Percentiles rank a stretch among this genome's conserved stretches.
These are phyloP conservation scores for Cylindroiulus punctatus DNA, from an alignment of 2,888 invertebrate species.

Conservation along the genomic window DNA sequence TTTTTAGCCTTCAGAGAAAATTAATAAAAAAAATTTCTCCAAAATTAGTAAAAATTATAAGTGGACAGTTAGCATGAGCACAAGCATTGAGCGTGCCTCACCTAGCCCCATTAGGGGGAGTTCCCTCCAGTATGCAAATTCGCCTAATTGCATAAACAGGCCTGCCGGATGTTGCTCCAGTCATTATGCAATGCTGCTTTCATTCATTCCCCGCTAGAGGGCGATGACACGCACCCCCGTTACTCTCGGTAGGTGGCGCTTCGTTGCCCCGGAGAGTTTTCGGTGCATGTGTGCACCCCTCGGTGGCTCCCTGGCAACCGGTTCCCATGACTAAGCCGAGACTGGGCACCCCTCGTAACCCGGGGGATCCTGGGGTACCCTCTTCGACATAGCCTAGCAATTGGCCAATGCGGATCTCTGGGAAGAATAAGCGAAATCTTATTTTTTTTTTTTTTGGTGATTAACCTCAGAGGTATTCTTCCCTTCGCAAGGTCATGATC, in stretches of 20 bases:
- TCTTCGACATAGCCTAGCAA: background rate
- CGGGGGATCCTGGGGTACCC: background rate
- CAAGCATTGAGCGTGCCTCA: no score
- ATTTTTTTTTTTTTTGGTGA: slow-evolving; percentile 5
- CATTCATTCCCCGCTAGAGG: background rate
- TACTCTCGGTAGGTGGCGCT: slow-evolving; percentile 31
- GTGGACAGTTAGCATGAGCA: no score
- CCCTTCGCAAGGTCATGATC: background rate
- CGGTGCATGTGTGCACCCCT: background rate
- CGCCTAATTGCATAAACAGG: slow-evolving; percentile 5
- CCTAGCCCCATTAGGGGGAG: background rate
- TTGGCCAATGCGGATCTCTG: background rate
- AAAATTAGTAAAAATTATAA: no score
- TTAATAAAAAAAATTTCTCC: no score
- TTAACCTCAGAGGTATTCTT: slow-evolving; percentile 16
- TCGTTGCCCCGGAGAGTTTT: slow-evolving; percentile 26
- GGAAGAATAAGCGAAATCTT: background rate
- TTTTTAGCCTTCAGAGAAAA: no score
- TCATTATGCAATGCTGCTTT: slow-evolving; percentile 1
- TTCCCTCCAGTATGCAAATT: background rate
- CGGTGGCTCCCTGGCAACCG: background rate
- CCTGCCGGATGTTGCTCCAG: slow-evolving; percentile 2
- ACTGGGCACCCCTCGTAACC: background rate
- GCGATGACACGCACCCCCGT: slow-evolving; percentile 38
- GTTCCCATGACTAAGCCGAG: slow-evolving; percentile 29